These are phyloP conservation scores for Microcaecilia unicolor DNA, from an alignment of 2,797 vertebrate species.

Conservation along the genomic window DNA sequence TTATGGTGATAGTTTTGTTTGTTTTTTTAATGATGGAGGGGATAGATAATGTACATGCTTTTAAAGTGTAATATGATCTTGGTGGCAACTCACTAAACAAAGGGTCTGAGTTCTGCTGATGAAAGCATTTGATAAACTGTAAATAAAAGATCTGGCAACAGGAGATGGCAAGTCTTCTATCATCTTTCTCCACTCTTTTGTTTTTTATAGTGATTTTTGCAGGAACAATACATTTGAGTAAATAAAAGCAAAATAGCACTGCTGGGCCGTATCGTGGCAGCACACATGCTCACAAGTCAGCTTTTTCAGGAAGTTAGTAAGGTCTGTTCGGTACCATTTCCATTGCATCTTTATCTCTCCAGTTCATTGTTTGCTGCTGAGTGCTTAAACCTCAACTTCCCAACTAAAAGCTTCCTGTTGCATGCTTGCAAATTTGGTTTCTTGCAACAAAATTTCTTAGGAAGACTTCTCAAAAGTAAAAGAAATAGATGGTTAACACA, in stretches of 20 bases:
- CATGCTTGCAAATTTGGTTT: constrained; percentile 55
- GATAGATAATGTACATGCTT: constrained; percentile 26
- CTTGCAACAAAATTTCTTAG: constrained; percentile 28
- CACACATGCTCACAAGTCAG: constrained; percentile 58
- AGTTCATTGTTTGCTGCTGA: constrained; percentile 66
- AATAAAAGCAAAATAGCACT: constrained; percentile 49
- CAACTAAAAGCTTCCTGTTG: constrained; percentile 80
- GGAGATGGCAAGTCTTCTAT: constrained; percentile 40
- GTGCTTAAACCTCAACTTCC: constrained; percentile 78
- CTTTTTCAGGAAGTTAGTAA: constrained; percentile 61
- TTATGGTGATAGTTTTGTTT: constrained; percentile 11
- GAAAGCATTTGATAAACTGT: constrained; percentile 67
- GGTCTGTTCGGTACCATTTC: constrained; percentile 48
- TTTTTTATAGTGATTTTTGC: constrained; percentile 51
- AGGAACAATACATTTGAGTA: constrained; percentile 59
- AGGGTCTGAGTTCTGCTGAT: constrained; percentile 61
- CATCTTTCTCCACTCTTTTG: constrained; percentile 52
- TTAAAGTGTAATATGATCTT: constrained; percentile 62
- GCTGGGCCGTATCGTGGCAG: constrained; percentile 50
- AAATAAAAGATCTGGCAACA: constrained; percentile 53
- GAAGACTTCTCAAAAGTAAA: too few relatives aligned
- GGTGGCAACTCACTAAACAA: constrained; percentile 55
- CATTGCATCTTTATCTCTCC: constrained; percentile 71
- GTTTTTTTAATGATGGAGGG: constrained; percentile 8
- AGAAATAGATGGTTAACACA: too few relatives aligned